Evolutionary conservation across 2,113 vertebrate species (phyloP).

Genomic region (Trematomus loennbergii): DNA sequence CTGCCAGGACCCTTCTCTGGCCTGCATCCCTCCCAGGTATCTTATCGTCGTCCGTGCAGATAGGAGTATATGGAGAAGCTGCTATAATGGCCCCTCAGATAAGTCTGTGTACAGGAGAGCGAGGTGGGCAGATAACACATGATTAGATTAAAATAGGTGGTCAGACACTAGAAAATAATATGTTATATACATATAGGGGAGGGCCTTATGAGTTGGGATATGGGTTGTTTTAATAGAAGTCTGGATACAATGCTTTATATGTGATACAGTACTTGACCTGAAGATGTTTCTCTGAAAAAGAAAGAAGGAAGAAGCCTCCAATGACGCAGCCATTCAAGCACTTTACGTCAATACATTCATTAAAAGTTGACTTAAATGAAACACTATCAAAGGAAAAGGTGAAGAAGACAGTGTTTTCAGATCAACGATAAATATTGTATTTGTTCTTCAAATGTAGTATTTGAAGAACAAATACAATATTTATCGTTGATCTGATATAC

Average conservation of each 20-base stretch:
- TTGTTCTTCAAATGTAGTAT: no score
- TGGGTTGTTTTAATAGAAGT: not conserved
- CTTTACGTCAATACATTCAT: not conserved
- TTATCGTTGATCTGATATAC: no score
- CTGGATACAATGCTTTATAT: not conserved
- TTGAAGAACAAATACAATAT: no score
- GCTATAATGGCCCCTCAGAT: constrained; percentile 58
- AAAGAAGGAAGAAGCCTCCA: not conserved
- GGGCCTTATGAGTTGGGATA: not conserved
- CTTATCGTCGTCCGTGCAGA: constrained; percentile 64
- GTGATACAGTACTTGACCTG: not conserved
- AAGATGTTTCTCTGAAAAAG: not conserved
- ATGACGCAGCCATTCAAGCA: not conserved
- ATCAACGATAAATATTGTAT: no score
- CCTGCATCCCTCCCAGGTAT: constrained; percentile 57
- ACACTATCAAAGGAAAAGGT: not conserved
- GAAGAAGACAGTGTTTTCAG: not conserved
- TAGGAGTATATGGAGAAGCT: constrained; percentile 56
- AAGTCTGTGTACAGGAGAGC: constrained; percentile 61
- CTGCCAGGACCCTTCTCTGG: constrained; percentile 44
- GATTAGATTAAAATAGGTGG: constrained; percentile 63
- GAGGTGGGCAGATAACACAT: constrained; percentile 47
- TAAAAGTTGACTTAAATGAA: no score
- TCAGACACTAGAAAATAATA: constrained; percentile 28
- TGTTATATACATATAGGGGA: constrained; percentile 14